These are phyloP conservation scores for Archegozetes longisetosus DNA, from an alignment of 1,140 invertebrate genomes.

Conservation along the genomic window DNA sequence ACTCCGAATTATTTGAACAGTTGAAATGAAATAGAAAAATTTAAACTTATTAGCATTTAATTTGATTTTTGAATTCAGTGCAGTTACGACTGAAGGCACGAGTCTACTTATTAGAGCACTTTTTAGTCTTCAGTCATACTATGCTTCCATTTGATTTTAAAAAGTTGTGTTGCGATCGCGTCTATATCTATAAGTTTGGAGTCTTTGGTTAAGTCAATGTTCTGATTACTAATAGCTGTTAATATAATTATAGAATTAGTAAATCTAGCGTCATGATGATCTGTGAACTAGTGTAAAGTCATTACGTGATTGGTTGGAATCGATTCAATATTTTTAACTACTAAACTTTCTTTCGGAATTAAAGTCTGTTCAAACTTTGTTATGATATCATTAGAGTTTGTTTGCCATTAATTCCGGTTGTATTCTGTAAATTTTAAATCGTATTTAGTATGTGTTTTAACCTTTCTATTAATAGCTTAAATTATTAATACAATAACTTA, in stretches of 20 bases:
- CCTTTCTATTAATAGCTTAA: no score
- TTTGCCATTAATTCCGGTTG: background rate
- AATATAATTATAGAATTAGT: background rate
- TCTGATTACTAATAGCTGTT: background rate
- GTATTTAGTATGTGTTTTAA: no score
- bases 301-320: background rate
- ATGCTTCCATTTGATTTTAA: background rate
- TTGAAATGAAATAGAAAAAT: no score
- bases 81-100: background rate
- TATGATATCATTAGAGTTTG: background rate
- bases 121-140: background rate
- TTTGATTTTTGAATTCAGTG: background rate
- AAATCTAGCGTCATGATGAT: background rate
- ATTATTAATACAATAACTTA: no score
- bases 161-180: background rate
- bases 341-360: background rate
- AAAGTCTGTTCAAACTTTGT: background rate
- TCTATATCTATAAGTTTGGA: background rate
- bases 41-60: background rate
- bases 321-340: background rate
- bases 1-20: no score
- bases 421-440: no score
- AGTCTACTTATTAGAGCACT: background rate
- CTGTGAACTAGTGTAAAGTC: background rate
- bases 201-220: background rate